These are phyloP conservation scores for Marcusenius ussheri DNA, from an alignment of 2,113 vertebrate species.

Conservation along the genomic window DNA sequence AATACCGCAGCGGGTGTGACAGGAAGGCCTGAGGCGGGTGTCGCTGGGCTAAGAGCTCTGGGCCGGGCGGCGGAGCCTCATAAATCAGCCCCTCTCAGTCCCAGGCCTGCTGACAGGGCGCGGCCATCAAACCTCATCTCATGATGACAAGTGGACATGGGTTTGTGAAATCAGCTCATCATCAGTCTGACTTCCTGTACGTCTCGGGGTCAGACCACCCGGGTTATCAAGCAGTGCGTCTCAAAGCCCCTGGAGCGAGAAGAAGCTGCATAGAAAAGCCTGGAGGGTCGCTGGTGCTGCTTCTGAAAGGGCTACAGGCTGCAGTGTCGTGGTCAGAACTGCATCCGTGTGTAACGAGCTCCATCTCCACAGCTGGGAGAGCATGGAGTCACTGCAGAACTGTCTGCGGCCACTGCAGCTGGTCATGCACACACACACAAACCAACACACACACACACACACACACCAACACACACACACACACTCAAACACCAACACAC, in stretches of 20 bases:
- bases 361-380: not conserved
- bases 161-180: slow-evolving; percentile 45
- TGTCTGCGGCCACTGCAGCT: not conserved
- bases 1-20: not conserved
- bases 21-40: not conserved
- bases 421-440: no score
- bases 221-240: not conserved
- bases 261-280: not conserved
- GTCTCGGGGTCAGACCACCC: not conserved
- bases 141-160: not conserved
- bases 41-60: not conserved
- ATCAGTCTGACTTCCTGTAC: slow-evolving; percentile 24
- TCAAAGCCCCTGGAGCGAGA: not conserved
- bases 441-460: no score
- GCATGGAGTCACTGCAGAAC: not conserved
- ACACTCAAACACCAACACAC: not conserved
- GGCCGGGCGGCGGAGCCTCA: not conserved
- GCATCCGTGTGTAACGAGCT: not conserved
- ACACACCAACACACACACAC: no score
- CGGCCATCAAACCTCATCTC: not conserved
- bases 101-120: not conserved
- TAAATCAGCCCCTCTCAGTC: not conserved
- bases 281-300: not conserved
- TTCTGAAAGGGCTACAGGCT: not conserved
- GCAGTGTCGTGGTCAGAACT: not conserved